Evolutionary conservation across 2,797 vertebrate species (phyloP).

Genomic region (Craterocephalus amniculus): DNA sequence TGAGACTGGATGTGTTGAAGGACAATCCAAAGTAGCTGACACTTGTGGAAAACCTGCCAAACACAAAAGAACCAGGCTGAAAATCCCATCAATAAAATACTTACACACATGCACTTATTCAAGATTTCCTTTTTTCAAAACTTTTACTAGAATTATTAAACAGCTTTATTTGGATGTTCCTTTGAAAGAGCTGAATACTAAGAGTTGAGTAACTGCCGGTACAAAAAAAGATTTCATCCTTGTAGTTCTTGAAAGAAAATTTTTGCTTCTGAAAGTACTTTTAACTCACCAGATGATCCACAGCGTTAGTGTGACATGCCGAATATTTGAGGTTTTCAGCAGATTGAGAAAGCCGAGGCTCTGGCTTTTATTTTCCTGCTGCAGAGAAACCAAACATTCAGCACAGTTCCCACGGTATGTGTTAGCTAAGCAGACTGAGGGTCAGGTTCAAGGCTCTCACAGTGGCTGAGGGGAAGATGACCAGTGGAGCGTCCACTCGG

Average conservation of each 20-base stretch:
- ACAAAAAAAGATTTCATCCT: background rate
- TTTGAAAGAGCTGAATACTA: background rate
- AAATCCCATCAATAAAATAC: background rate
- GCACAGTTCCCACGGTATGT: background rate
- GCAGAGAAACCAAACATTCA: background rate
- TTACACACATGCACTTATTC: background rate
- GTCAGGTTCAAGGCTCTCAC: slow-evolving; percentile 26
- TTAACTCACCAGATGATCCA: slow-evolving; percentile 66
- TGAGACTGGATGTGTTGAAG: slow-evolving; percentile 55
- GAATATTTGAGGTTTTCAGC: slow-evolving; percentile 55
- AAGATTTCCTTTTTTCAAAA: background rate
- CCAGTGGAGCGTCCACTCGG: slow-evolving; percentile 50
- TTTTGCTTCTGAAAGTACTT: background rate
- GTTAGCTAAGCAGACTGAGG: background rate
- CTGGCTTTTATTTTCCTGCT: slow-evolving; percentile 41
- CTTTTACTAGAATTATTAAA: background rate
- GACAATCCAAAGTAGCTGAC: slow-evolving; percentile 54
- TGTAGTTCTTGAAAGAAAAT: background rate
- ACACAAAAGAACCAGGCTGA: slow-evolving; percentile 6
- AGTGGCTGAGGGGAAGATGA: slow-evolving; percentile 38
- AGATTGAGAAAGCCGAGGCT: slow-evolving; percentile 47
- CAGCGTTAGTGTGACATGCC: slow-evolving; percentile 35
- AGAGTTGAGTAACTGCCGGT: too few species aligned
- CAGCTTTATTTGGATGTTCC: background rate
- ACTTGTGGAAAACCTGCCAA: slow-evolving; percentile 54